Evolutionary conservation across 2,888 invertebrate genomes (phyloP), one percentile per base, ranked within the genome.

Genomic region (Orthonevra nobilis): DNA sequence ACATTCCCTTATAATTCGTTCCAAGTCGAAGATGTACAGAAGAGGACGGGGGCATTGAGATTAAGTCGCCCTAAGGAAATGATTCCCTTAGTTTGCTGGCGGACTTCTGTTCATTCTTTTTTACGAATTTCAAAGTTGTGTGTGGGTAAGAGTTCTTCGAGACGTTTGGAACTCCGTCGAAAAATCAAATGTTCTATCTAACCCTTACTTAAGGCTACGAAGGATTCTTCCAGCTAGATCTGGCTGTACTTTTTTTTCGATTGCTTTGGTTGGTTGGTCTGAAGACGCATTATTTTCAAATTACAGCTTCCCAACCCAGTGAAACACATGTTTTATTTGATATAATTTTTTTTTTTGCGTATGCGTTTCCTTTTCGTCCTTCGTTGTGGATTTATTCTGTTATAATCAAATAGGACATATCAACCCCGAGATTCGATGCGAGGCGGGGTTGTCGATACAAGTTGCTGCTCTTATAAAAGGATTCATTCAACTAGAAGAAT

Each of bases 271-370:
- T 34, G 28, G 6, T 58, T 50, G 54, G 28, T 30, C 70, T 38
- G 44, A 54, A 60, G 72, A 66, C 72, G 66, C 60, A 79, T 79
- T 79, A 79, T 73, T 79, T 79, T 79, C 72, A 66, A 79, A 79
- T 79, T 79, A 79, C 44, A 61, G 32, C 69, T 2, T 58, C 26
- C 63, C 19, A 52, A 52, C 52, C 44, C 38, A 66, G 54, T 36
- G 64, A 56, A 79, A 79, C 79, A 79, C 79, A 79, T 79, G 79
- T 72, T 63, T 69, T 70, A 66, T 54, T 68, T 52, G 74, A 68
- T n/a, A n/a, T n/a, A n/a, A n/a, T 68, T 54, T 48, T 52, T 44
- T 9, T 28, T 36, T 40, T 6, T 9, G 46, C 23, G 2, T 61
- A n/a, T 7, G 23, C 23, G 23, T 34, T 40, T 14, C 19, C 9